These are phyloP conservation scores for Nycticorax nycticorax DNA, from an alignment of 2,113 vertebrate species.

Conservation along the genomic window DNA sequence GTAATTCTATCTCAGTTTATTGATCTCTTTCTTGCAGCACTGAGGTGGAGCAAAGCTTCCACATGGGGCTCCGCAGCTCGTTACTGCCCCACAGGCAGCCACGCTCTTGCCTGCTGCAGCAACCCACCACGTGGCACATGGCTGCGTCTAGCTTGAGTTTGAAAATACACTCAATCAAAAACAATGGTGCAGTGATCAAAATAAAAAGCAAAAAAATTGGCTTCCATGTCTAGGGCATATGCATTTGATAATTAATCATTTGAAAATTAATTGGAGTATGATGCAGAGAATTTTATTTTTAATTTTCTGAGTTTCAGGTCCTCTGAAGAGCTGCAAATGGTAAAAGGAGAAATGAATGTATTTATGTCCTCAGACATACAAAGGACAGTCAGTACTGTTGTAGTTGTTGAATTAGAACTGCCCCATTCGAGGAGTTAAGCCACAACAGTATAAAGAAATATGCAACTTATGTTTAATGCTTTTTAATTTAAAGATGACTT, in stretches of 20 bases:
- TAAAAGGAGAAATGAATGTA: not conserved
- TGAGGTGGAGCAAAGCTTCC: not conserved
- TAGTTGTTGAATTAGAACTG: not conserved
- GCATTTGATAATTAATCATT: not conserved
- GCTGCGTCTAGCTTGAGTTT: not conserved
- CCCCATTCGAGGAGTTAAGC: not conserved
- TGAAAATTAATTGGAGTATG: not conserved
- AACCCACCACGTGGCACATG: fast-evolving
- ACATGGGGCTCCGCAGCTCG: fast-evolving
- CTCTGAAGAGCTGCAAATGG: not conserved
- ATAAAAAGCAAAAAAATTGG: not conserved
- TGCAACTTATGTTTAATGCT: not conserved
- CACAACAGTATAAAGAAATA: not conserved
- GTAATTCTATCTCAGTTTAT: not conserved
- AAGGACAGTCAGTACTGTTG: not conserved
- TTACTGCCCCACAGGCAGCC: not conserved
- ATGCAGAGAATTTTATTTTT: not conserved
- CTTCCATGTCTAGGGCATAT: not conserved
- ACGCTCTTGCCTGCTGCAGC: fast-evolving
- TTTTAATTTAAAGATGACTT: not conserved
- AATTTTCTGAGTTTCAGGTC: not conserved
- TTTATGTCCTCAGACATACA: not conserved
- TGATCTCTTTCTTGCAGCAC: not conserved
- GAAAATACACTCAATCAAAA: not conserved
- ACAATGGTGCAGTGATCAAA: not conserved